Evolutionary conservation across 2,888 invertebrate species (phyloP).

Genomic region (Ariolimax columbianus): DNA sequence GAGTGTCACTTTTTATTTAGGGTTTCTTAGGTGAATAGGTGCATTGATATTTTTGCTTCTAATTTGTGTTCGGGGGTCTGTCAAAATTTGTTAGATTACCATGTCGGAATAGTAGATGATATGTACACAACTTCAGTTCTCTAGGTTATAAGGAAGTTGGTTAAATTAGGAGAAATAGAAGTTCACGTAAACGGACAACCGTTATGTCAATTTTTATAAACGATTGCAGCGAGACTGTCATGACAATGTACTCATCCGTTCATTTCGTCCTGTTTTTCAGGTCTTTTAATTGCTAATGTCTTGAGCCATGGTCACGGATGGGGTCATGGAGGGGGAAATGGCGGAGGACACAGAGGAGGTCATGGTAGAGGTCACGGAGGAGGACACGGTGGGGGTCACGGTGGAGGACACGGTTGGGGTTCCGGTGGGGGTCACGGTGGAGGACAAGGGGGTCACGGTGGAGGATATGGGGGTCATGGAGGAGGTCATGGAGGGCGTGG

Average conservation of each 20-base stretch:
- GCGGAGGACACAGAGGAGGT: neutral
- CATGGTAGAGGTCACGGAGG: neutral
- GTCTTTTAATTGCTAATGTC: neutral
- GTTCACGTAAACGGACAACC: too few relatives aligned
- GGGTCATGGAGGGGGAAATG: neutral
- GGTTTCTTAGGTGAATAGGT: too few relatives aligned
- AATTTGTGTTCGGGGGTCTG: too few relatives aligned
- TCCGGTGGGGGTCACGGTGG: constrained; percentile 5
- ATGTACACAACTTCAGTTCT: too few relatives aligned
- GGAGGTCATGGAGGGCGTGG: neutral
- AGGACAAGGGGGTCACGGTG: neutral
- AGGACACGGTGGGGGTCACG: constrained; percentile 6
- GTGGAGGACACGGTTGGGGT: constrained; percentile 11
- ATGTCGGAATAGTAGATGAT: too few relatives aligned
- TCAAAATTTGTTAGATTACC: too few relatives aligned
- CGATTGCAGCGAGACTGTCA: neutral
- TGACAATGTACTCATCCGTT: neutral
- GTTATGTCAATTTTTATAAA: too few relatives aligned
- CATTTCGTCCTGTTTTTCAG: neutral
- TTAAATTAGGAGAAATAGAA: too few relatives aligned
- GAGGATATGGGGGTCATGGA: neutral
- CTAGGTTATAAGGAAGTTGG: too few relatives aligned
- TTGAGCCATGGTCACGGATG: constrained; percentile 27
- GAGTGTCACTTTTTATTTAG: too few relatives aligned
- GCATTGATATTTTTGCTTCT: too few relatives aligned